Percentiles rank a stretch among this genome's conserved stretches.
Conservation (phyloP, 1,140 invertebrate genomes). For the Lysiphlebus fabarum region DNA sequence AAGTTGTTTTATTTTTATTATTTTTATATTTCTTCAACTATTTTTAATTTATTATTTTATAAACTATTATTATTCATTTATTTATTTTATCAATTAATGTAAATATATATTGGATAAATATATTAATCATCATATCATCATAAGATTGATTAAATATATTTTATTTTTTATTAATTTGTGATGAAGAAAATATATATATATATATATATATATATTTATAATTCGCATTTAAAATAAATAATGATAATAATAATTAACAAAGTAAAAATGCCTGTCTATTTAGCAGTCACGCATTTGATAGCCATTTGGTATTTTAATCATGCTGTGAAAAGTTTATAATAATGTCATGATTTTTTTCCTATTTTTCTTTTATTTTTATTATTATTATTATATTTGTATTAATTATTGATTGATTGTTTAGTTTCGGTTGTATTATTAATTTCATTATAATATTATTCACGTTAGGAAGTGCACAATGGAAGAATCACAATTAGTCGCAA, state of each 20-base stretch:
- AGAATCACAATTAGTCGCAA: constrained; percentile 17
- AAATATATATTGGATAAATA: constrained; percentile 2
- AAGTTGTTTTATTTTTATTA: constrained; percentile 18
- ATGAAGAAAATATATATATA: background rate
- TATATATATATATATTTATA: constrained; percentile 19
- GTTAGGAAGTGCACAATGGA: constrained; percentile 23
- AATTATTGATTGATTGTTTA: background rate
- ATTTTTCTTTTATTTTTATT: background rate
- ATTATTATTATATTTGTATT: background rate
- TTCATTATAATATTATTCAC: constrained; percentile 4
- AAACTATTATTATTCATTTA: constrained; percentile 28
- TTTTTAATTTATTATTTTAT: constrained; percentile 22
- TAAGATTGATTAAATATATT: no score
- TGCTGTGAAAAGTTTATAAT: constrained; percentile 17
- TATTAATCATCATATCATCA: background rate
- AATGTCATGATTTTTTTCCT: constrained; percentile 2
- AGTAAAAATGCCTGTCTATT: constrained; percentile 48
- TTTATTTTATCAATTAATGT: constrained; percentile 1
- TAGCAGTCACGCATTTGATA: constrained; percentile 21
- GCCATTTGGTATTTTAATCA: constrained; percentile 26
- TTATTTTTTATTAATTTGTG: background rate
- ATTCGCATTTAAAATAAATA: constrained; percentile 12
- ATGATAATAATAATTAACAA: constrained; percentile 22
- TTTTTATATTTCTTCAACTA: constrained; percentile 15
- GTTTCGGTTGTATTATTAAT: constrained; percentile 10